Evolutionary conservation across 2,888 invertebrate species (phyloP).

Genomic region (Erebia epiphron): DNA sequence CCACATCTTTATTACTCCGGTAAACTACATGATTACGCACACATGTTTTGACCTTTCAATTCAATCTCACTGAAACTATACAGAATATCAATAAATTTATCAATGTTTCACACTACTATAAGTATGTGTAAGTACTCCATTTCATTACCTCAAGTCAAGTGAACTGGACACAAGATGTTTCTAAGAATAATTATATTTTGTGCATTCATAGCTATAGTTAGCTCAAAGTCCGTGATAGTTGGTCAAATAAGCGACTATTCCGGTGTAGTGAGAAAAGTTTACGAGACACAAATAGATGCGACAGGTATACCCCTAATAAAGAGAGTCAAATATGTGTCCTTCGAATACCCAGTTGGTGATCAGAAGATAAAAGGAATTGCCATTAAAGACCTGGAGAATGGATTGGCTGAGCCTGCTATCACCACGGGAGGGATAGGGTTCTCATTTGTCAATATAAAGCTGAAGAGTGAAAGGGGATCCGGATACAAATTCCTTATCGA

Average conservation of each 20-base stretch:
- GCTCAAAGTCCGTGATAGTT: conserved; percentile 59
- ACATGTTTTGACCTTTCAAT: conserved; percentile 32
- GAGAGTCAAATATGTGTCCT: conserved; percentile 58
- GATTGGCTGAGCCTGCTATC: conserved; percentile 65
- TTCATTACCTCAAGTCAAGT: conserved; percentile 28
- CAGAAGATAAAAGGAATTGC: conserved; percentile 73
- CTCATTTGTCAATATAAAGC: conserved; percentile 64
- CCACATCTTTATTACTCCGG: conserved; percentile 14
- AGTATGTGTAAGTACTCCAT: conserved; percentile 4
- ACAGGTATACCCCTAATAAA: conserved; percentile 58
- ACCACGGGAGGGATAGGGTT: conserved; percentile 70
- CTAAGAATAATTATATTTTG: conserved; percentile 36
- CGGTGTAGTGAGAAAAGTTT: conserved; percentile 59
- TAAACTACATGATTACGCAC: conserved; percentile 25
- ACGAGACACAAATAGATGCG: conserved; percentile 53
- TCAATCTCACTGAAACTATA: conserved; percentile 19
- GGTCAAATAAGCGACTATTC: conserved; percentile 60
- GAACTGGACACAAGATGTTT: conserved; percentile 34
- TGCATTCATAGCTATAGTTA: conserved; percentile 47
- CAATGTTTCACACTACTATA: not conserved
- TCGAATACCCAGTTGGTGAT: conserved; percentile 58
- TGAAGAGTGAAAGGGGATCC: conserved; percentile 72
- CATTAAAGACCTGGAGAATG: conserved; percentile 70
- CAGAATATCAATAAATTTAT: too few species aligned
- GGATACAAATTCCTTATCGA: conserved; percentile 66